These are phyloP conservation scores for Acrobeloides nanus DNA, from an alignment of 2,888 invertebrate genomes.

Conservation along the genomic window DNA sequence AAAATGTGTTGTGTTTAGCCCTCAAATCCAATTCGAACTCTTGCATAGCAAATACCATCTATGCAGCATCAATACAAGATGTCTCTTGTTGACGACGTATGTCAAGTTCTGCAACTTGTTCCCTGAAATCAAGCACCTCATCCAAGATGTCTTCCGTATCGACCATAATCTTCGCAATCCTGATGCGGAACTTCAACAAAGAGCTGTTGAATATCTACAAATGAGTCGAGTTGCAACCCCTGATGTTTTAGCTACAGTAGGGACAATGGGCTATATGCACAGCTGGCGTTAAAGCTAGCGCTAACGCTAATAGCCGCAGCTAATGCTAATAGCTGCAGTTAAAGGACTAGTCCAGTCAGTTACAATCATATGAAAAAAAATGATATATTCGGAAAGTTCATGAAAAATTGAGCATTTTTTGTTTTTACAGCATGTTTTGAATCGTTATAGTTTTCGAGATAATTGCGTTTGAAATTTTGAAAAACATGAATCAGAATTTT, in stretches of 20 bases:
- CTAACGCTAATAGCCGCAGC: too few species aligned
- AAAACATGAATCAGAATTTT: too few species aligned
- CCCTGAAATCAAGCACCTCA: slow-evolving; percentile 90
- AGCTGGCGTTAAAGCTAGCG: too few species aligned
- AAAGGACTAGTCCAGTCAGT: too few species aligned
- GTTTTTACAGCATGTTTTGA: too few species aligned
- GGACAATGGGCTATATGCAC: too few species aligned
- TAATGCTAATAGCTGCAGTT: too few species aligned
- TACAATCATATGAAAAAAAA: too few species aligned
- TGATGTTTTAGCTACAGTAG: slow-evolving; percentile 70
- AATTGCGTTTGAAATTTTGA: too few species aligned
- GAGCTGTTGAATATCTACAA: slow-evolving; percentile 93
- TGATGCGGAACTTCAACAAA: slow-evolving; percentile 94
- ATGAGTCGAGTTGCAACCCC: slow-evolving; percentile 89
- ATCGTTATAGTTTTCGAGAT: too few species aligned
- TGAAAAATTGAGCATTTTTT: too few species aligned
- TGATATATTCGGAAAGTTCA: too few species aligned
- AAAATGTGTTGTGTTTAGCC: slow-evolving; percentile 62
- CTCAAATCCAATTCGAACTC: slow-evolving; percentile 91
- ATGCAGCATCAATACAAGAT: slow-evolving; percentile 91
- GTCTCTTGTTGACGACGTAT: slow-evolving; percentile 89
- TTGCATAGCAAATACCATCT: slow-evolving; percentile 97
- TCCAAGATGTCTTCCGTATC: slow-evolving; percentile 68
- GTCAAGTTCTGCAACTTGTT: slow-evolving; percentile 98
- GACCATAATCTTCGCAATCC: slow-evolving; percentile 93